Evolutionary conservation across 2,888 invertebrate genomes (phyloP).

Genomic region (Lampropteryx suffumata): DNA sequence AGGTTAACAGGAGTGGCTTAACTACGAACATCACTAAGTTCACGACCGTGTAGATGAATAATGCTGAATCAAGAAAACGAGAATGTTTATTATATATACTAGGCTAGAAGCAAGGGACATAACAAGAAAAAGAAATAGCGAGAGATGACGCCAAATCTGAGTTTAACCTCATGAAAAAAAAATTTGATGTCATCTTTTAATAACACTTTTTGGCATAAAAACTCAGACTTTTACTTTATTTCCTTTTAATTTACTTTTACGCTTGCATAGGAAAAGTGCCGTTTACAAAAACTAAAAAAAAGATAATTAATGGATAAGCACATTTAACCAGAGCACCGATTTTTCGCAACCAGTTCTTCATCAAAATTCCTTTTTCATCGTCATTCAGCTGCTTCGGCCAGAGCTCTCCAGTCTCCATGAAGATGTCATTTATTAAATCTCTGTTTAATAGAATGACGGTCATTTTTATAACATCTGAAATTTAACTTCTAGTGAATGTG

Average conservation of each 20-base stretch:
- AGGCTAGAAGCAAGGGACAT: too few species aligned
- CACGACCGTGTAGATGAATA: background rate
- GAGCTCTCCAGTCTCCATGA: conserved; percentile 37
- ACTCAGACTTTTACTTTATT: too few species aligned
- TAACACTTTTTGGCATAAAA: too few species aligned
- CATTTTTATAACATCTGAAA: conserved; percentile 35
- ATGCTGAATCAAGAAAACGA: background rate
- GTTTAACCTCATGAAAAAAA: too few species aligned
- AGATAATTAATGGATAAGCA: conserved; percentile 4
- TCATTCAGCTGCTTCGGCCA: conserved; percentile 32
- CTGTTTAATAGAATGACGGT: conserved; percentile 20
- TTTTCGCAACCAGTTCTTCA: conserved; percentile 25
- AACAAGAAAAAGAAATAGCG: too few species aligned
- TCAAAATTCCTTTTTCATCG: conserved; percentile 20
- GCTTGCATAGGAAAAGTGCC: too few species aligned
- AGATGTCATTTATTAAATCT: conserved; percentile 28
- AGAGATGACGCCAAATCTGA: too few species aligned
- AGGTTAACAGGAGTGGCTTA: background rate
- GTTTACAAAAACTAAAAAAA: too few species aligned
- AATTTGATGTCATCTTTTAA: too few species aligned
- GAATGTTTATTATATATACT: too few species aligned
- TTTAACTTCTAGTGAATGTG: too few species aligned
- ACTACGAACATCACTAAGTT: background rate
- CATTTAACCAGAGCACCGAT: conserved; percentile 28
- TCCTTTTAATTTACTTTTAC: too few species aligned